These are phyloP conservation scores for Himalopsyche phryganea DNA, from an alignment of 1,140 invertebrate species.

Conservation along the genomic window DNA sequence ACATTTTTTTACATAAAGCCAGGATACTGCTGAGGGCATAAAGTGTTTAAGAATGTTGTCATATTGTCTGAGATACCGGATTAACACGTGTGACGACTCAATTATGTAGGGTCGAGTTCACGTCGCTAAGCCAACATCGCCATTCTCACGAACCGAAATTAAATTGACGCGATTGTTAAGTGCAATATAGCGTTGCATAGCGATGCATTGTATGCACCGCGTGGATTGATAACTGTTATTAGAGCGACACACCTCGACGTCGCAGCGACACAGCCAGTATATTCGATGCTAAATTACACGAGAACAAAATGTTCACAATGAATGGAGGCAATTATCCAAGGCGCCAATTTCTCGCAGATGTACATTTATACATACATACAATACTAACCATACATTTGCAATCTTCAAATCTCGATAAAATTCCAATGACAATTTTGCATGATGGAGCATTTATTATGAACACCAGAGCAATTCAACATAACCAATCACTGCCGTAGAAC, in stretches of 20 bases:
- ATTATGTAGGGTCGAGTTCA: too few species aligned
- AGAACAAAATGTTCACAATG: constrained; percentile 29
- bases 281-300: constrained; percentile 26
- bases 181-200: background rate
- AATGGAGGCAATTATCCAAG: constrained; percentile 32
- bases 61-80: too few species aligned
- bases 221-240: constrained; percentile 33
- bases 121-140: too few species aligned
- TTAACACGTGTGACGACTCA: too few species aligned
- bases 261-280: constrained; percentile 11
- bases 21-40: too few species aligned
- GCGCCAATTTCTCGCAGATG: constrained; percentile 28
- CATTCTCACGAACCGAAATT: constrained; percentile 15
- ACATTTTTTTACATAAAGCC: too few species aligned
- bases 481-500: too few species aligned
- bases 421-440: constrained; percentile 1
- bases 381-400: background rate
- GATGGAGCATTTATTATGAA: constrained; percentile 8
- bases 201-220: background rate
- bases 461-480: background rate
- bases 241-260: constrained; percentile 23
- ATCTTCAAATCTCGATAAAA: constrained; percentile 1
- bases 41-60: too few species aligned
- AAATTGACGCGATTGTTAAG: constrained; percentile 8
- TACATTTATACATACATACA: too few species aligned